A percentile compares a stretch with the other conserved stretches of the same genome.
These are phyloP conservation scores for Euplagia quadripunctaria DNA, from an alignment of 2,888 invertebrate species.

Conservation along the genomic window DNA sequence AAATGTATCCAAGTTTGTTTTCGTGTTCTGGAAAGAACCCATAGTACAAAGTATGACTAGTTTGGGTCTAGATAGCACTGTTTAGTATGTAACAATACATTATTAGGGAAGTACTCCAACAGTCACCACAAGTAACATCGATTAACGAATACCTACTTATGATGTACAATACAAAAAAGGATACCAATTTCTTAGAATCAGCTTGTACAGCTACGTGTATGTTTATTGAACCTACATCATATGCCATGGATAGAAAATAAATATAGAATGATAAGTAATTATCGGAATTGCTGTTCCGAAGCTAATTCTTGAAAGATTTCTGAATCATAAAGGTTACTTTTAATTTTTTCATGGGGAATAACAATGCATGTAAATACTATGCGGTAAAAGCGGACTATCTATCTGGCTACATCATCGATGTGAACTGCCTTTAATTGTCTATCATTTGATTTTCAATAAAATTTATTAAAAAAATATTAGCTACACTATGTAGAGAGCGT, in stretches of 20 bases:
- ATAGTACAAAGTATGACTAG: no score
- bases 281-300: background rate
- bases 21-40: no score
- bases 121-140: no score
- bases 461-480: background rate
- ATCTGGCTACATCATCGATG: background rate
- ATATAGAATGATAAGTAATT: background rate
- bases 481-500: background rate
- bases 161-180: background rate
- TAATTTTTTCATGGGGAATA: background rate
- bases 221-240: background rate
- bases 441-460: background rate
- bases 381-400: background rate
- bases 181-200: background rate
- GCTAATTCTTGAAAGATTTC: background rate
- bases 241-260: background rate
- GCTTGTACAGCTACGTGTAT: background rate
- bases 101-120: no score
- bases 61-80: no score
- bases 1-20: no score
- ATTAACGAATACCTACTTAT: no score
- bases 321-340: background rate
- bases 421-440: background rate
- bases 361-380: background rate
- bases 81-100: no score